Evolutionary conservation across 1,140 invertebrate species (phyloP).

Genomic region (Drosophila jambulina): DNA sequence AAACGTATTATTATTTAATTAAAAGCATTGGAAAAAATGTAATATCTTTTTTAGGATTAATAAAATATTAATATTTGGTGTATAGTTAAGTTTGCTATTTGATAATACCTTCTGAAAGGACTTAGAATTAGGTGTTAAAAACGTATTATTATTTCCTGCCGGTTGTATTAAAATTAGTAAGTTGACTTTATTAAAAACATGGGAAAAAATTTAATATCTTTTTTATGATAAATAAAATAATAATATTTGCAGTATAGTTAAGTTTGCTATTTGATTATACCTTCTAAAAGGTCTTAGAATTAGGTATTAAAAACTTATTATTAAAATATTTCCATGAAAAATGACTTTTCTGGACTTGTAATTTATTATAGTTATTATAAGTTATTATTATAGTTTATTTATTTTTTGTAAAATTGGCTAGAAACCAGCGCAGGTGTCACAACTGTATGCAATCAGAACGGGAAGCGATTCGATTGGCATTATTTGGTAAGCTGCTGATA

Average conservation of each 20-base stretch:
- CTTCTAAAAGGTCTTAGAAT: rapidly evolving
- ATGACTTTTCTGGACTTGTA: neutral
- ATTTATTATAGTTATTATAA: neutral
- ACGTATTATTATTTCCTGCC: no score
- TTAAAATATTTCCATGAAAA: neutral
- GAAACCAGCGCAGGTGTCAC: neutral
- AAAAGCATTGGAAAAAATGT: no score
- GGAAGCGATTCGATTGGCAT: slow-evolving; percentile 23
- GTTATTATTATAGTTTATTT: neutral
- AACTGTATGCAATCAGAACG: slow-evolving; percentile 4
- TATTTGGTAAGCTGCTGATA: slow-evolving; percentile 34
- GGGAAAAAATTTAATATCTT: neutral
- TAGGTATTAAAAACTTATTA: neutral
- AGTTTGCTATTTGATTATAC: neutral
- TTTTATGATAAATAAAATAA: no score
- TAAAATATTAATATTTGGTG: no score
- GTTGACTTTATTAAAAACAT: neutral
- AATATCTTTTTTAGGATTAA: no score
- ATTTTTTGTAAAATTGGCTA: neutral
- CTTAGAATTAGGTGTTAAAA: no score
- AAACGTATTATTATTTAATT: no score
- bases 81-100: no score
- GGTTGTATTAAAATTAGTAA: no score
- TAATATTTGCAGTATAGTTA: neutral
- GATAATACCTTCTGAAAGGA: no score